Conservation (phyloP, 2,113 vertebrate species). For the Lepidothrix coronata region DNA sequence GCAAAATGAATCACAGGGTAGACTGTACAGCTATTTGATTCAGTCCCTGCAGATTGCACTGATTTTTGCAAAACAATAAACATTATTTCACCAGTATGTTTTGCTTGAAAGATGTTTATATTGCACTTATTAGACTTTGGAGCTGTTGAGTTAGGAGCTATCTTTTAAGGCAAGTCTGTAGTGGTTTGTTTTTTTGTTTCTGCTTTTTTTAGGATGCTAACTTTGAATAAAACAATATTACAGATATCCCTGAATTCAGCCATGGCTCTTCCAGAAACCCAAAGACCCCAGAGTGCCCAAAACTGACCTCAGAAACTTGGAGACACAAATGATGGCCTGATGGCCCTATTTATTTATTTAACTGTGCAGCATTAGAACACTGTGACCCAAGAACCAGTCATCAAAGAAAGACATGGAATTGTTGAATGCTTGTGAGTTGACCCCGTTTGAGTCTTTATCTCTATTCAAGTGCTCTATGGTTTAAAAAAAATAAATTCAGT, state of each 20-base stretch:
- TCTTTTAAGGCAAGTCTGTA: constrained; percentile 18
- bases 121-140: constrained; percentile 31
- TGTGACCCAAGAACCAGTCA: background rate
- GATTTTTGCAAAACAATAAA: constrained; percentile 54
- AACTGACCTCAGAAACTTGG: background rate
- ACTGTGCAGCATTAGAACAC: background rate
- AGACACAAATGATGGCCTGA: background rate
- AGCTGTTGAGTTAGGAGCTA: background rate
- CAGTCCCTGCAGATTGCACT: constrained; percentile 16
- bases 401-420: background rate
- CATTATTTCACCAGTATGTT: background rate
- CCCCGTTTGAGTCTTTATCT: background rate
- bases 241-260: background rate
- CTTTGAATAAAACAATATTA: background rate
- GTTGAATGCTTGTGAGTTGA: background rate
- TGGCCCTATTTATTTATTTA: background rate
- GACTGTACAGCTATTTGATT: constrained; percentile 3
- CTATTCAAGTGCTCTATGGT: background rate
- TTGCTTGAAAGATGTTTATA: constrained; percentile 48
- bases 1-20: constrained; percentile 28
- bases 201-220: background rate
- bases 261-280: background rate
- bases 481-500: background rate
- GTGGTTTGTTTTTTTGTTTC: constrained; percentile 12
- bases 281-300: background rate